phyloP scores from a whole-genome alignment of 2,888 invertebrate genomes.

The Trachelus tabidus region DNA sequence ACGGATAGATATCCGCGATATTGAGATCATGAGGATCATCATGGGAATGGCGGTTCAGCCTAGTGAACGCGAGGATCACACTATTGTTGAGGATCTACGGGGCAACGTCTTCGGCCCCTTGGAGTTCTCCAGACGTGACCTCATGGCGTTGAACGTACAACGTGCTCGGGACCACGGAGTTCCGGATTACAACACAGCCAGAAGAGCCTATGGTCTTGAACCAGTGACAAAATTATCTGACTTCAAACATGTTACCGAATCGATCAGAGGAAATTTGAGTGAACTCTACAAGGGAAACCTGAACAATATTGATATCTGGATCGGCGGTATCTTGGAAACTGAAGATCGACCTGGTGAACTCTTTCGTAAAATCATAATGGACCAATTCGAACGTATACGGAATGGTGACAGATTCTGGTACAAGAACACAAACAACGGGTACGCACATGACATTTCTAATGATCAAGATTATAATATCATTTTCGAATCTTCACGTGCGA shows the following conservation, averaged over 20 bases:
- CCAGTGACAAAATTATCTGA: constrained; percentile 44
- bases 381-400: constrained; percentile 70
- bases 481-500: background rate
- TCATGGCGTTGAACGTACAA: constrained; percentile 72
- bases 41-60: constrained; percentile 68
- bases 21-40: constrained; percentile 68
- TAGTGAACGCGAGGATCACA: constrained; percentile 30
- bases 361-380: constrained; percentile 68
- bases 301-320: constrained; percentile 69
- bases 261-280: constrained; percentile 41
- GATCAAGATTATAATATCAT: background rate
- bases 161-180: constrained; percentile 70
- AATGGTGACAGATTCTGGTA: constrained; percentile 73
- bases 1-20: constrained; percentile 33
- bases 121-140: constrained; percentile 71
- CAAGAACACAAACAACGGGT: constrained; percentile 67
- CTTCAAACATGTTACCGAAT: constrained; percentile 37
- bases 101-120: constrained; percentile 70
- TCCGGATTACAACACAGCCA: constrained; percentile 72
- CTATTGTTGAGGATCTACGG: constrained; percentile 71
- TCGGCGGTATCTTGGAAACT: constrained; percentile 71
- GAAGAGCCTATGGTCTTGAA: constrained; percentile 66
- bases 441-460: constrained; percentile 16
- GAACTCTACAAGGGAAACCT: constrained; percentile 60
- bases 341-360: constrained; percentile 67